Evolutionary conservation across 2,113 vertebrate species (phyloP).

Genomic region (Meleagris gallopavo): DNA sequence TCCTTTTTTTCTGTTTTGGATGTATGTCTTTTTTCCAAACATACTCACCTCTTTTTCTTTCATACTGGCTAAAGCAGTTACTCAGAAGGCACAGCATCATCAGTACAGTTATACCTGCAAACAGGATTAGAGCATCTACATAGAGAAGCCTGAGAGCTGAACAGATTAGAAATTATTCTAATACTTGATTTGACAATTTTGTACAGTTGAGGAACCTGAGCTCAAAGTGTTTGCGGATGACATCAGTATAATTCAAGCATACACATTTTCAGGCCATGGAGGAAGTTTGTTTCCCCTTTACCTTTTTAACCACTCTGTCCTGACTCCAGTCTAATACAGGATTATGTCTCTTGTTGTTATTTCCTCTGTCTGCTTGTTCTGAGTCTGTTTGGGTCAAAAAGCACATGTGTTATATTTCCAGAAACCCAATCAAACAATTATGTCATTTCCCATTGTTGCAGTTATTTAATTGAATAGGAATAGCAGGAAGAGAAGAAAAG

Average conservation of each 20-base stretch:
- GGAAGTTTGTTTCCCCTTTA: not conserved
- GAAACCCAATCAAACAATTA: slow-evolving; percentile 50
- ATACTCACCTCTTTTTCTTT: not conserved
- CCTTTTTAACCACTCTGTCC: not conserved
- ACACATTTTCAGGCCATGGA: not conserved
- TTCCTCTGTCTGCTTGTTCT: slow-evolving; percentile 19
- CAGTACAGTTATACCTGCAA: not conserved
- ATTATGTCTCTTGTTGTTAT: slow-evolving; percentile 9
- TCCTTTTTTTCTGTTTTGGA: not conserved
- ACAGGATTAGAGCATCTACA: not conserved
- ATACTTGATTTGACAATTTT: not conserved
- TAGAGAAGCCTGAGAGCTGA: not conserved
- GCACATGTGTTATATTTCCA: slow-evolving; percentile 10
- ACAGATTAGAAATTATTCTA: not conserved
- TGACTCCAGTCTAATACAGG: not conserved
- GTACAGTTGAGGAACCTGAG: not conserved
- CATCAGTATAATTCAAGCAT: not conserved
- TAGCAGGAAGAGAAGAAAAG: not conserved
- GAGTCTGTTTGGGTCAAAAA: slow-evolving; percentile 33
- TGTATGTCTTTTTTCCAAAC: slow-evolving; percentile 1
- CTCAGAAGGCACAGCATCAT: not conserved
- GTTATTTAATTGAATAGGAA: slow-evolving; percentile 22
- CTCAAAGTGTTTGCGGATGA: not conserved
- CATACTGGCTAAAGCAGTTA: not conserved
- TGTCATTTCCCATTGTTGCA: slow-evolving; percentile 52